Base-by-base conservation (phyloP, 2,888 invertebrate species). In the Phymatocera aterrima region DNA sequence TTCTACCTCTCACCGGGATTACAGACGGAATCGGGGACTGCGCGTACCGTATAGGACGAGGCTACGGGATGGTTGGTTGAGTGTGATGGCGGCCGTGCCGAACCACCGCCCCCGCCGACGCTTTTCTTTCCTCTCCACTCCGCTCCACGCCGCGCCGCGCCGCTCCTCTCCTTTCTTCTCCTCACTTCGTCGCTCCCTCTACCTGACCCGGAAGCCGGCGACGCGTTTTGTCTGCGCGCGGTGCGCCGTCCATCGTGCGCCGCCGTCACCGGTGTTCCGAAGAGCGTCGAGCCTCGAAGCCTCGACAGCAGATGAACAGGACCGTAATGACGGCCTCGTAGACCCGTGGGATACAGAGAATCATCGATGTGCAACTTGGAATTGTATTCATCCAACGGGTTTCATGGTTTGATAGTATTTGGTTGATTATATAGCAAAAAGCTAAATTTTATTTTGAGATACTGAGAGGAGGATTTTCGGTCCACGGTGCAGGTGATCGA, bases 1-100 rank as follows among this genome's bases (percentile, higher is more conserved):
- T 86, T 86, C 87, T 87, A 88, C 86, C 87, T 85, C 83, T 86
- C 75, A 75, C 75, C 43, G 57, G 75, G 57, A 75, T 60, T n/a
- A 60, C 40, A 75, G 57, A 54, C 75, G 75, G 57, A 60, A 60
- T 57, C 75, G 57, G 75, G 75, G 75, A 75, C 86, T 8, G 77
- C 34, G 77, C 21, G 77, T 54, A 72, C 54, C 21, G 77, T 54
- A 72, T 60, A 78, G 75, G 75, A 75, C 75, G 75, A 72, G 51
- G 34, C 72, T 48, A 79, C 51, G 79, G 64, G 82, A 78, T 64
- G 78, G 46, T 31, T 68, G 68, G 78, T 64, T 54, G 28, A 34
- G 54, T 65, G 75, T 75, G 75, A 75, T 75, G 75, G 75, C 68
- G 78, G 65, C 48, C 54, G 54, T 37, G 18, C 15, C 61, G 34